These are phyloP conservation scores for Sebastes nivosus DNA, from an alignment of 2,797 vertebrate genomes.

Conservation along the genomic window DNA sequence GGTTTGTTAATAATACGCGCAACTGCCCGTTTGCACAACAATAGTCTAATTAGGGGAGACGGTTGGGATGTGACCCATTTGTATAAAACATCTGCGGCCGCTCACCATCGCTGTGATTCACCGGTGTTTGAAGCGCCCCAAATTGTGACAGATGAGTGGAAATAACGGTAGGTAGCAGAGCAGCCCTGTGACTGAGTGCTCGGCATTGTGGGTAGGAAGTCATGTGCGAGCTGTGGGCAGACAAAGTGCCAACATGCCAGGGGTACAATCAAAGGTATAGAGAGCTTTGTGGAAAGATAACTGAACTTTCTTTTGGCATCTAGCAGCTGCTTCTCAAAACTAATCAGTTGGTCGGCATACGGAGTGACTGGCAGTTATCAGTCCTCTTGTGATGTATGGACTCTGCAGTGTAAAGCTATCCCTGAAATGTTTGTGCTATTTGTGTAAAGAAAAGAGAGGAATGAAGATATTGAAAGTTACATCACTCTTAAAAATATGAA, in stretches of 20 bases:
- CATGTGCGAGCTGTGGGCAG: constrained; percentile 27
- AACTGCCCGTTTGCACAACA: constrained; percentile 64
- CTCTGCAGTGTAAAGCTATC: background rate
- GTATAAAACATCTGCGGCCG: constrained; percentile 69
- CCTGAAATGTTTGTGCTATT: background rate
- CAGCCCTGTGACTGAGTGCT: constrained; percentile 38
- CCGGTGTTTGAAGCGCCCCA: constrained; percentile 24
- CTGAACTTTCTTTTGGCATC: constrained; percentile 19
- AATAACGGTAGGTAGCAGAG: constrained; percentile 45
- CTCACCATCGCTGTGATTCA: constrained; percentile 51
- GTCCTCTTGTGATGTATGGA: background rate
- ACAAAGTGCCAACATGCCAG: constrained; percentile 28
- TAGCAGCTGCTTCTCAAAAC: constrained; percentile 33
- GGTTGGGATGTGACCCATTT: constrained; percentile 76
- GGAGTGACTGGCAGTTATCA: constrained; percentile 20
- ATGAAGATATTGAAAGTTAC: background rate
- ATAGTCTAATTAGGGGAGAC: constrained; percentile 71
- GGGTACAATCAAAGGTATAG: constrained; percentile 23
- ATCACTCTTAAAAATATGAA: background rate
- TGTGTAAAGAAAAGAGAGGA: background rate
- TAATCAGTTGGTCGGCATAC: constrained; percentile 20
- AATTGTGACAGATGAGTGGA: constrained; percentile 58
- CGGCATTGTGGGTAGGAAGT: constrained; percentile 42
- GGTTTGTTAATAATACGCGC: constrained; percentile 69
- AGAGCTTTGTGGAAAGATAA: constrained; percentile 10